Evolutionary conservation across 2,113 vertebrate species (phyloP), one percentile per base, ranked within the genome.

Genomic region (Xiphorhynchus elegans): DNA sequence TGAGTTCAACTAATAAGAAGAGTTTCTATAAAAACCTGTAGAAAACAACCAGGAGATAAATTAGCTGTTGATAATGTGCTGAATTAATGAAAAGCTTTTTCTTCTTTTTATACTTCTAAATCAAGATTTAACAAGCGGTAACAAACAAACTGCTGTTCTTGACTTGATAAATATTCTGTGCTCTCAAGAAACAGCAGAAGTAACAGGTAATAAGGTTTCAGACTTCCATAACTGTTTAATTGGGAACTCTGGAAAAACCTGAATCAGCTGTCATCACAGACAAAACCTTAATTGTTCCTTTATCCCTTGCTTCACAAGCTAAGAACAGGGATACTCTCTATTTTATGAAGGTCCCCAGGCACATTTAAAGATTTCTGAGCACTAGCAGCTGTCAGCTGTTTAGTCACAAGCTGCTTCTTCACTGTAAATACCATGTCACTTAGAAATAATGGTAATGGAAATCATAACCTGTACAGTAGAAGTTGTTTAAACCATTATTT

Each of bases 351-450:
- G 90, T 94, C 96, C 91, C 85, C 87, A 86, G 85, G 92, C 68
- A 93, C 89, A 75, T 39, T 92, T 87, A 96, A 85, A 97, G 87
- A 89, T 96, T 97, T 93, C 94, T 95, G 91, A 90, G 72, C 62
- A 62, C 87, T 80, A 97, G 89, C 87, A 98, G 94, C 97, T 97
- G 96, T 96, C 97, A 98, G 96, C 91, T 97, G 95, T 96, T 97
- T 93, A 97, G 90, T 97, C 95, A 81, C 63, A 97, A 95, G 95
- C 93, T 89, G 81, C 87, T 93, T 70, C 86, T 89, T 87, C 78
- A 94, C 79, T 82, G 86, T 84, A 95, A 93, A 96, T 75, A 95
- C 75, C 81, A 88, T 77, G 80, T 96, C 83, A 96, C 80, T 93
- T 89, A 87, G n/a, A 93, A 97, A 95, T 88, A 92, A 94, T 23